Evolutionary conservation across 2,888 invertebrate species (phyloP).

Genomic region (Salticus scenicus): DNA sequence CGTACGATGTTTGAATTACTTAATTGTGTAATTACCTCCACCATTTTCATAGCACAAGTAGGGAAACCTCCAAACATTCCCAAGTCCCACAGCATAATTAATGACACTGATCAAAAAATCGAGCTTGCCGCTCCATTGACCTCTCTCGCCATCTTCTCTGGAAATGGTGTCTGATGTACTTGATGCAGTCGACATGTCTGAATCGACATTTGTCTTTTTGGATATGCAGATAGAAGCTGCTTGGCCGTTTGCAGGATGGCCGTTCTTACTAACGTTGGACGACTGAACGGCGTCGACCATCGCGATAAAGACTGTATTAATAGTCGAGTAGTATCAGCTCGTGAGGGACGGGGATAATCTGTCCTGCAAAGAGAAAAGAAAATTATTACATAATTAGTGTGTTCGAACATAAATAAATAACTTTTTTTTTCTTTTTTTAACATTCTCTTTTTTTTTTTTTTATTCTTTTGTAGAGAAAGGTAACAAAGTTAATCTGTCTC

Average conservation of each 20-base stretch:
- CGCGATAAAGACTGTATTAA: background rate
- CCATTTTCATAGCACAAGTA: constrained; percentile 96
- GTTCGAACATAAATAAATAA: too few relatives aligned
- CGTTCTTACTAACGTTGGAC: background rate
- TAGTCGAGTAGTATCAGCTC: too few relatives aligned
- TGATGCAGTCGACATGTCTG: constrained; percentile 24
- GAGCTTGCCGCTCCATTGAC: constrained; percentile 79
- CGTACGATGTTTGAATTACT: too few relatives aligned
- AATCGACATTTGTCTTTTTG: constrained; percentile 18
- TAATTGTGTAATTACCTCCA: constrained; percentile 83
- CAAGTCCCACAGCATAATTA: constrained; percentile 87
- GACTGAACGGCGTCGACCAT: constrained; percentile 12
- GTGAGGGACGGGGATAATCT: too few relatives aligned
- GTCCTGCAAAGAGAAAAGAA: too few relatives aligned
- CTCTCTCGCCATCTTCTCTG: constrained; percentile 53
- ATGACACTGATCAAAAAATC: constrained; percentile 87
- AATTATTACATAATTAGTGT: too few relatives aligned
- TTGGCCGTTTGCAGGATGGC: background rate
- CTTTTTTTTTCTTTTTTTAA: too few relatives aligned
- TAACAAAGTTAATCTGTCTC: too few relatives aligned
- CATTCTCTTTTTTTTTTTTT: too few relatives aligned
- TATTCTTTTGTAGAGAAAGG: too few relatives aligned
- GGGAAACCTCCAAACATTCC: constrained; percentile 94
- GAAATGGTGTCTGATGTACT: constrained; percentile 26
- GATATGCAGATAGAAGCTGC: constrained; percentile 45